Evolutionary conservation across 2,113 vertebrate genomes (phyloP).

Genomic region (Gulo gulo): DNA sequence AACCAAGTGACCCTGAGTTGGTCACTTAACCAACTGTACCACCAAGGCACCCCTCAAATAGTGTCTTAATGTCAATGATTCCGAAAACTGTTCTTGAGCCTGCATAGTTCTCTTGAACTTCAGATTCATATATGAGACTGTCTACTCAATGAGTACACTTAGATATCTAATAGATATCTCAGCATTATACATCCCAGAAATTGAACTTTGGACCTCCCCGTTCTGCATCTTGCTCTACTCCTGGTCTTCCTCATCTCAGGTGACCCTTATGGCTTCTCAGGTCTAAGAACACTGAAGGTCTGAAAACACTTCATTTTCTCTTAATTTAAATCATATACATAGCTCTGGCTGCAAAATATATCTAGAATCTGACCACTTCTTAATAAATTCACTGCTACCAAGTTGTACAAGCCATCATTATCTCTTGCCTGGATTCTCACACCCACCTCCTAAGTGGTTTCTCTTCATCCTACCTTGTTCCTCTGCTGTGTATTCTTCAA

Average conservation of each 20-base stretch:
- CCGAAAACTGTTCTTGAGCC: background rate
- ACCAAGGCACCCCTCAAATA: background rate
- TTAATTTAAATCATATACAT: background rate
- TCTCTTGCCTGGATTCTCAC: background rate
- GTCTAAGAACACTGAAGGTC: background rate
- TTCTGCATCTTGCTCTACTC: background rate
- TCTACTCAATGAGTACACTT: background rate
- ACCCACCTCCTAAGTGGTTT: background rate
- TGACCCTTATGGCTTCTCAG: background rate
- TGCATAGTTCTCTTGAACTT: background rate
- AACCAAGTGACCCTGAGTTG: background rate
- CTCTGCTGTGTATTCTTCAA: background rate
- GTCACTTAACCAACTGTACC: background rate
- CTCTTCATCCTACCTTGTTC: background rate
- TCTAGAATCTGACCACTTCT: background rate
- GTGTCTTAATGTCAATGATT: background rate
- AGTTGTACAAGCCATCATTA: background rate
- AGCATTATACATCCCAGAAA: background rate
- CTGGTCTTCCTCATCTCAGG: background rate
- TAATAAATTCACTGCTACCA: background rate
- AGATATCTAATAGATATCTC: background rate
- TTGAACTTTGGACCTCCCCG: background rate
- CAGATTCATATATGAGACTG: background rate
- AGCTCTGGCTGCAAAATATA: background rate
- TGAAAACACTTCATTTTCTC: background rate